Evolutionary conservation across 1,140 invertebrate genomes (phyloP), one percentile per base, ranked within the genome.

Genomic region (Papilio polyxenes): DNA sequence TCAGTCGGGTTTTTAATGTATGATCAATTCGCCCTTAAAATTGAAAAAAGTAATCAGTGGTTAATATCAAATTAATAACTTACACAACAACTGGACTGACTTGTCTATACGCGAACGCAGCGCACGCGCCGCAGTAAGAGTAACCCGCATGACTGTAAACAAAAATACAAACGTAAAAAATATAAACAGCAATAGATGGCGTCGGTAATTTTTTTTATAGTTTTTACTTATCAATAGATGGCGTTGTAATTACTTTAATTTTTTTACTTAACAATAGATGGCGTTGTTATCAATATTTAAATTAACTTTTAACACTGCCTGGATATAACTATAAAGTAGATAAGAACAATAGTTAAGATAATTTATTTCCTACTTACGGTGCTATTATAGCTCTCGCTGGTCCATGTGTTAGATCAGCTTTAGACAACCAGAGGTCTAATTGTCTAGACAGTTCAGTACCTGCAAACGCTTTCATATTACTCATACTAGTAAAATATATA

Each of bases 301-400:
- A 53, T 31, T 31, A 31, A 31, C 23, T 51, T 49, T 49, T 13
- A 2, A 51, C 9, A 51, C 9, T 51, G 11, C 49, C 49, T 51
- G 23, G 23, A 31, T 31, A 31, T 31, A 31, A 31, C 23, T 31
- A 31, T 31, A 31, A 31, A 31, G 23, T 31, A 31, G 23, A 31
- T 31, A 31, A 31, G 2, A 31, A 31, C 23, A 31, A 31, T 31
- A 31, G 23, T 2, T 31, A 31, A 31, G 23, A 31, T n/a, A n/a
- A n/a, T 31, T 31, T 31, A 44, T n/a, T 17, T 74, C 56, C 75
- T 62, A 93, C 97, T 97, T 96, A 99, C 98, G 99, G 99, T 80
- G 98, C 98, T 92, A 99, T 99, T 74, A 99, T 98, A 17, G 99
- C 99, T 88, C 98, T 95, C 2, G 99, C 99, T 74, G 98, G 98